phyloP scores from a whole-genome alignment of 1,140 invertebrate genomes.

The Amyelois transitella region DNA sequence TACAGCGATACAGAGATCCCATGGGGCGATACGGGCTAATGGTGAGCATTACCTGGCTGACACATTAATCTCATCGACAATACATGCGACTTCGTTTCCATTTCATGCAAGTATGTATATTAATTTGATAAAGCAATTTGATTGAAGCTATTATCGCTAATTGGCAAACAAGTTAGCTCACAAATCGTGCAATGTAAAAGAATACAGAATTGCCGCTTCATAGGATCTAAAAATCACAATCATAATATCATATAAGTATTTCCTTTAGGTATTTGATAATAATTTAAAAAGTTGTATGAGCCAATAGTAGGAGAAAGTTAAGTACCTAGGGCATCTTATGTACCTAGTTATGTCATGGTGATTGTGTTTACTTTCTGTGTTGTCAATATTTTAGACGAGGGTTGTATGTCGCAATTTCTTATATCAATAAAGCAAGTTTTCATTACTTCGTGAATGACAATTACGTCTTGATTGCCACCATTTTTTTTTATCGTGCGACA shows the following conservation, averaged over 20 bases:
- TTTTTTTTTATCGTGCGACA: neutral
- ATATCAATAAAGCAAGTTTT: slow-evolving; percentile 58
- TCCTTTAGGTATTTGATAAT: too few relatives aligned
- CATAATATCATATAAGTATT: too few relatives aligned
- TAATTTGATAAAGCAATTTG: slow-evolving; percentile 20
- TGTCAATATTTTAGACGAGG: slow-evolving; percentile 10
- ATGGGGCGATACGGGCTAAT: slow-evolving; percentile 2
- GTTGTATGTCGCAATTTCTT: slow-evolving; percentile 57
- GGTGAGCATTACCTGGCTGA: neutral
- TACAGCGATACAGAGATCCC: slow-evolving; percentile 29
- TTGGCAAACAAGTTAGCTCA: slow-evolving; percentile 37
- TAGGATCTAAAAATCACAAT: neutral
- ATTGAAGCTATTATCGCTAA: slow-evolving; percentile 42
- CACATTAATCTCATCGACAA: neutral
- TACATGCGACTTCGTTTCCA: neutral
- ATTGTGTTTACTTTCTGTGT: neutral
- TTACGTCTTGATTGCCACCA: slow-evolving; percentile 22
- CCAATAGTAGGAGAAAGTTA: neutral
- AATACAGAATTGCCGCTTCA: neutral
- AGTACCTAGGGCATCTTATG: neutral
- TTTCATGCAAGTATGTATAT: neutral
- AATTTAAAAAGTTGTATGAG: too few relatives aligned
- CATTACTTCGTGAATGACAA: slow-evolving; percentile 44
- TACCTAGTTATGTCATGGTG: neutral
- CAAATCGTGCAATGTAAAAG: slow-evolving; percentile 8